Evolutionary conservation across 2,113 vertebrate genomes (phyloP), one percentile per base, ranked within the genome.

Genomic region (Muscicapa adusta): DNA sequence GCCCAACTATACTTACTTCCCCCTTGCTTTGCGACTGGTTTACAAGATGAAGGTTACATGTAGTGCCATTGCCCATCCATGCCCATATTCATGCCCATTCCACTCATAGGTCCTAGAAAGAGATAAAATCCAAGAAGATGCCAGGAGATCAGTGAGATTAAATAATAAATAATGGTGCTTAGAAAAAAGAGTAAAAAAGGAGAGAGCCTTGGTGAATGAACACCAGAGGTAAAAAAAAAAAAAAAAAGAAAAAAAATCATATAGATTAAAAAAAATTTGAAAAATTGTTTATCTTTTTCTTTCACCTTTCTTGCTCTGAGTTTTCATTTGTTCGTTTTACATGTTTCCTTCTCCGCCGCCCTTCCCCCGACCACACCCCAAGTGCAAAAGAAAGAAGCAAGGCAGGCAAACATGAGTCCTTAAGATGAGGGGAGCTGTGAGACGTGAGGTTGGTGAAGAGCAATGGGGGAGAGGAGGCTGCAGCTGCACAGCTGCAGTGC

Each of bases 61-160:
- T 99, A 99, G 98, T 99, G 99, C 99, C 99, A 99, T 98, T 99
- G 99, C 98, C 99, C 99, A 98, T 99, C 99, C 99, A 99, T 99
- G 98, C 99, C 99, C 99, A 99, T 99, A 98, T 99, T 99, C 99
- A 99, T 99, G 98, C 99, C 99, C 99, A 99, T 99, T 99, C 99
- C 99, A 99, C 99, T 99, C 99, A 99, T 99, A 98, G 99, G 99
- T 98, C 99, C 99, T 99, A 98, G 98, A 99, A 98, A 97, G 98
- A 99, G 98, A 99, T 97, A 99, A 98, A 99, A 97, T 98, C 98
- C 98, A 92, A 98, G 97, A 98, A 97, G 97, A 99, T 97, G 98
- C 97, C 98, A 82, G 97, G 92, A 97, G 98, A 98, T 98, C 97
- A 98, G 98, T 34, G 60, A 87, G 47, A 95, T 96, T 70, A 94